Evolutionary conservation across 1,140 invertebrate genomes (phyloP), one percentile per base, ranked within the genome.

Genomic region (Mactra quadrangularis): DNA sequence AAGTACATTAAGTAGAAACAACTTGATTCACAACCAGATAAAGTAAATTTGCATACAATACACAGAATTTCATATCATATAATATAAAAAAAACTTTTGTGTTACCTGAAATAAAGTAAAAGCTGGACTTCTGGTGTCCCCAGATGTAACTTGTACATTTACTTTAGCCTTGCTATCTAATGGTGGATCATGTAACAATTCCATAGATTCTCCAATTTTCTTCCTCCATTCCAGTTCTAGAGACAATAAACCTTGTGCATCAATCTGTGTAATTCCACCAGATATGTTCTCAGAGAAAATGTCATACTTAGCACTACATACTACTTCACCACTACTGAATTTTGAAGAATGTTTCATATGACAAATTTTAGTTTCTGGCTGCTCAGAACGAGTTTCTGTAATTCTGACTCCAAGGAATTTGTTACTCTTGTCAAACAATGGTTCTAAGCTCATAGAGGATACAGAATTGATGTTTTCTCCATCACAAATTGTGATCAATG

Each of bases 221-320:
- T 70, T 87, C 71, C 71, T 72, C 88, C 88, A 89, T 15, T 83
- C 53, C 2, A 85, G 41, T 55, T 89, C 88, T 11, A 89, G 66
- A 25, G 77, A 66, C 33, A 87, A 53, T 13, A 75, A 85, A 15
- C 86, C 85, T 72, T 72, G 77, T n/a, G 74, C 64, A n/a, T 82
- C 74, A 22, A 38, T 25, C 33, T 25, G 27, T 4, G 66, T 22
- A 29, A 45, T 55, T 11, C 57, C 66, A 1, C 57, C 70, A 27
- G 29, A 7, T 15, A 57, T 27, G 17, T 17, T 31, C 19, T 29
- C 11, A 41, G 38, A 41, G 11, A 22, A 25, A n/a, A 83, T 55
- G 25, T 76, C 57, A 52, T 76, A 68, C 22, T 76, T 76, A 6
- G 62, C 72, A 60, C 41, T 68, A 68, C 62, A 76, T 41, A 25